Base-by-base conservation (phyloP, 2,113 vertebrate species). In the Psittacara wagleri region DNA sequence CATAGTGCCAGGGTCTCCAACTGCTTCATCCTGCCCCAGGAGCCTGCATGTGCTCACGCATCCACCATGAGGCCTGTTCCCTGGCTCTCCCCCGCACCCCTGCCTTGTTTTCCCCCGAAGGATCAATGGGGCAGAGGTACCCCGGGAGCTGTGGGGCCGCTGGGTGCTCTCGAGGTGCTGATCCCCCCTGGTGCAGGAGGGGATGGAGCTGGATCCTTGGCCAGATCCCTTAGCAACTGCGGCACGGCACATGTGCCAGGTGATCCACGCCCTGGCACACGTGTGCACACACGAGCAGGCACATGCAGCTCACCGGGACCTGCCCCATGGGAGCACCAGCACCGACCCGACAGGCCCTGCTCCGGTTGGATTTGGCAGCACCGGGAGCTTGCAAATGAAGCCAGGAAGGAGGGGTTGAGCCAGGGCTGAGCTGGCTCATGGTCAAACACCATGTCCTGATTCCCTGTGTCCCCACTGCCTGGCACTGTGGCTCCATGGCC, bases 141-240 rank as follows among this genome's bases (percentile, higher is more conserved):
- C 17, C 28, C 3, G 19, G 72, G 44, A 23, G 23, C 15, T 3
- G 9, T 59, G 57, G 57, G 33, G 33, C 33, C 9, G 9, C 8
- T 16, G 57, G 63, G 52, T 28, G 41, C 73, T 76, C 19, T 52
- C 19, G 1, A 3, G 37, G 29, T 14, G 18, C 35, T 3, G 1
- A 3, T 25, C 33, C 44, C 57, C 0, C 0, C 41, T 1, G 1
- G 28, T n/a, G 57, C 85, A 8, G 4, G 49, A 0, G 7, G 25
- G 33, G 35, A 46, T 1, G 3, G 72, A 67, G 67, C 67, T 9
- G 35, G 35, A 37, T 83, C 80, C 55, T 28, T 17, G 1, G 15
- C 4, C 13, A 48, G 46, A 76, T 83, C 68, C 88, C 77, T 54
- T 39, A 48, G 88, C 84, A 83, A n/a, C 72, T 43, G 83, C 62